Evolutionary conservation across 2,888 invertebrate genomes (phyloP).

Genomic region (Cantharis rustica): DNA sequence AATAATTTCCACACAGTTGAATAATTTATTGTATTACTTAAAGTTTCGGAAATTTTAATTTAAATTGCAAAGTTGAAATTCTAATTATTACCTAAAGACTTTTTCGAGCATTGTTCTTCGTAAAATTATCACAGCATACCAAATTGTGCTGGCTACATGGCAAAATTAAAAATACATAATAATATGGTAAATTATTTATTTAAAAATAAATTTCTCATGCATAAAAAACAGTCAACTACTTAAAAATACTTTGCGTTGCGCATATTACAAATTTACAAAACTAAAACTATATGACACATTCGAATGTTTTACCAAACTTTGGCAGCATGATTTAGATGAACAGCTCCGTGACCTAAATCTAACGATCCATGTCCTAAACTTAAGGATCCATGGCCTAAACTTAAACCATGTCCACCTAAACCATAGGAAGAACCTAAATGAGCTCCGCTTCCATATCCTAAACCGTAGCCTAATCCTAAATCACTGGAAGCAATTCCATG

Average conservation of each 20-base stretch:
- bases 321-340: neutral
- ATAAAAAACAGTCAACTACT: neutral
- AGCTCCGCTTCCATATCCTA: slow-evolving; percentile 23
- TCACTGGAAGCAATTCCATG: slow-evolving; percentile 18
- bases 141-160: neutral
- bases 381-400: slow-evolving; percentile 28
- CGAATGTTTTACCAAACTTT: slow-evolving; percentile 16
- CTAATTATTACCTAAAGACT: no score
- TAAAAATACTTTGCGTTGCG: neutral
- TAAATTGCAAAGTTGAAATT: no score
- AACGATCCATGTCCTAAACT: slow-evolving; percentile 12
- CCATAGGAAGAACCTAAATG: slow-evolving; percentile 23
- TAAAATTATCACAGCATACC: neutral
- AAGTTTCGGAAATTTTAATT: neutral
- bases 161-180: neutral
- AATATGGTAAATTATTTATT: neutral
- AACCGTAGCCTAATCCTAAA: slow-evolving; percentile 28
- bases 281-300: slow-evolving; percentile 16
- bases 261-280: slow-evolving; percentile 12
- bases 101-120: no score
- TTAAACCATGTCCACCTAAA: slow-evolving; percentile 17
- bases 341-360: slow-evolving; percentile 8
- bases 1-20: neutral
- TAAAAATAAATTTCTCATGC: neutral
- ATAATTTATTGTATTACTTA: neutral